Base-by-base conservation (phyloP, 2,113 vertebrate species). In the Chionis minor region DNA sequence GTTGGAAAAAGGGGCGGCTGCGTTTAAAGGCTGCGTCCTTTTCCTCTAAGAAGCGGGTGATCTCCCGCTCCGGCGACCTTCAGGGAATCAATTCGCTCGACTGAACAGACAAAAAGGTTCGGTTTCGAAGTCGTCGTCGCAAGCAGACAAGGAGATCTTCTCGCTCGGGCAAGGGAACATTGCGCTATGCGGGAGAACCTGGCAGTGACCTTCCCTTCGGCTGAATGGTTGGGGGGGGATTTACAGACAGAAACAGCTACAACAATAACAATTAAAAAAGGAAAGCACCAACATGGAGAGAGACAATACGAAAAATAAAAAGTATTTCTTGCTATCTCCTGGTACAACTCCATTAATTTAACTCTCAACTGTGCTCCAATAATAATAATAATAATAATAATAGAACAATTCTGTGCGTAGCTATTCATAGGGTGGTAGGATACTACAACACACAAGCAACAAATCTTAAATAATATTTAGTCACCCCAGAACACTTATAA, bases 181-280 rank as follows among this genome's bases (percentile, higher is more conserved):
- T 78, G 81, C 80, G 62, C 54, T 87, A 2, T 54, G 75, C 1
- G 7, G 81, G 58, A 88, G 72, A 84, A 65, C 65, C 44, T 75
- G 83, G 84, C 59, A 75, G 59, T 80, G 86, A 88, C 55, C 87
- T 81, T 77, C 78, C 49, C 42, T 88, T 79, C 2, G 1, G 74
- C 88, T 84, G 87, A 91, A 52, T 28, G 49, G 22, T 4, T 18
- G 27, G 9, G 49, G 12, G n/a, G 30, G 30, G 38, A 74, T 63
- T 88, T 92, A 92, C 85, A 95, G 94, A 95, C 65, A 88, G 90
- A 85, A 93, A 82, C 74, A 90, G 70, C 45, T 87, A 97, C 67
- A 67, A 91, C 79, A 91, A 45, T 47, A 85, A 93, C 91, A 91
- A 62, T 62, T 80, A 33, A 59, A 81, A 94, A 89, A 86, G 6